Percentiles rank a stretch among this genome's conserved stretches.
phyloP scores from a whole-genome alignment of 2,888 invertebrate species.

The Agrochola lota region DNA sequence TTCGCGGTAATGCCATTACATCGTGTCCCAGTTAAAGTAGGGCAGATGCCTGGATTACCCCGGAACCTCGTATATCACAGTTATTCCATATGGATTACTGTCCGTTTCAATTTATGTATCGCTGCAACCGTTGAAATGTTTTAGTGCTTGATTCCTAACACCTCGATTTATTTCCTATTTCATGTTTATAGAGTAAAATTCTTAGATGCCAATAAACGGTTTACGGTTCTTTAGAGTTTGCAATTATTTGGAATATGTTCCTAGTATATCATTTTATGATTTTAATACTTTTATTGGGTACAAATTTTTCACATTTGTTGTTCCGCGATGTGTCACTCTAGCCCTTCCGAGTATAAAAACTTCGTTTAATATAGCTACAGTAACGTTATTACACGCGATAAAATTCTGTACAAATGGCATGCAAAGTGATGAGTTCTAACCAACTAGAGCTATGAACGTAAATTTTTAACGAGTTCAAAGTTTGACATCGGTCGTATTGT shows the following conservation, averaged over 20 bases:
- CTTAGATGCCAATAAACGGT: constrained; percentile 41
- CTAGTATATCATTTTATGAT: constrained; percentile 4
- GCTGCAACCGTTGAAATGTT: constrained; percentile 51
- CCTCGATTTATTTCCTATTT: constrained; percentile 46
- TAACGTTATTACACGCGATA: constrained; percentile 65
- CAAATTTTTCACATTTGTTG: constrained; percentile 9
- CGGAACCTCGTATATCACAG: constrained; percentile 58
- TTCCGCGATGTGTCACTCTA: constrained; percentile 10
- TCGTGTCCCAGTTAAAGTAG: constrained; percentile 58
- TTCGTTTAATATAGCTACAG: constrained; percentile 49
- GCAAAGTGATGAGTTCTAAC: constrained; percentile 73
- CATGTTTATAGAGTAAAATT: constrained; percentile 25
- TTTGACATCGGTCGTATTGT: constrained; percentile 72
- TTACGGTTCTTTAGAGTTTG: constrained; percentile 18
- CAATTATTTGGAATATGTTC: constrained; percentile 11
- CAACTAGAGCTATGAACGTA: constrained; percentile 71
- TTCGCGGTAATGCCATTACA: constrained; percentile 55
- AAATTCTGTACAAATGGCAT: constrained; percentile 66
- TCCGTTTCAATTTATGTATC: constrained; percentile 61
- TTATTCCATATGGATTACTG: constrained; percentile 62
- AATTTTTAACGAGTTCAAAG: constrained; percentile 79
- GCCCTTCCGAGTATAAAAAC: constrained; percentile 50
- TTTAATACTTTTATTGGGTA: constrained; percentile 23
- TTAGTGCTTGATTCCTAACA: constrained; percentile 39
- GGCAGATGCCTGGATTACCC: constrained; percentile 57